Evolutionary conservation across 1,140 invertebrate species (phyloP).

Genomic region (Drosophila sucinea): DNA sequence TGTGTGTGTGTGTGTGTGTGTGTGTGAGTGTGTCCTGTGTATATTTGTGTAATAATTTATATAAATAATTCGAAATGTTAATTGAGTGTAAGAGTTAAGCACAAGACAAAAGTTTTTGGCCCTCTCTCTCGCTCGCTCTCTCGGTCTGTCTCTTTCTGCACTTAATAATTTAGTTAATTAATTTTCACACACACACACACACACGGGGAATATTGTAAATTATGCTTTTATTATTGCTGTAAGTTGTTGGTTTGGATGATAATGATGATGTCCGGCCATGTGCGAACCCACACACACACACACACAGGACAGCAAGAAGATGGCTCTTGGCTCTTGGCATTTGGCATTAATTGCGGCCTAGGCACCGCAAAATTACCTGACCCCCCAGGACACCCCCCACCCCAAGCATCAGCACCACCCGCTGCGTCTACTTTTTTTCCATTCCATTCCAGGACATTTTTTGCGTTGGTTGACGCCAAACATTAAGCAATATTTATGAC

Average conservation of each 20-base stretch:
- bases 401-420: neutral
- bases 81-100: constrained; percentile 75
- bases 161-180: constrained; percentile 80
- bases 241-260: constrained; percentile 62
- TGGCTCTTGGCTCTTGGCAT: constrained; percentile 28
- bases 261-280: constrained; percentile 75
- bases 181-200: constrained; percentile 50
- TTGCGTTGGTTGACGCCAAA: constrained; percentile 39
- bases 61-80: constrained; percentile 79
- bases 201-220: constrained; percentile 63
- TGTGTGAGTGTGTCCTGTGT: constrained; percentile 22
- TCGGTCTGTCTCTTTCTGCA: constrained; percentile 44
- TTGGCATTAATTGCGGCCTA: constrained; percentile 75
- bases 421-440: neutral
- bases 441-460: neutral
- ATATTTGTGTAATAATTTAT: constrained; percentile 61
- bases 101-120: constrained; percentile 53
- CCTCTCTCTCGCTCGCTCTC: constrained; percentile 10
- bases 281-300: constrained; percentile 21
- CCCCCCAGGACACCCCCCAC: neutral
- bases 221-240: constrained; percentile 78
- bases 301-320: neutral
- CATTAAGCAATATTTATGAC: constrained; percentile 80
- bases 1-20: constrained; percentile 15
- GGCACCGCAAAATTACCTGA: constrained; percentile 68